Base-by-base conservation (phyloP, 2,113 vertebrate species). In the Cryptoleucopteryx plumbea region DNA sequence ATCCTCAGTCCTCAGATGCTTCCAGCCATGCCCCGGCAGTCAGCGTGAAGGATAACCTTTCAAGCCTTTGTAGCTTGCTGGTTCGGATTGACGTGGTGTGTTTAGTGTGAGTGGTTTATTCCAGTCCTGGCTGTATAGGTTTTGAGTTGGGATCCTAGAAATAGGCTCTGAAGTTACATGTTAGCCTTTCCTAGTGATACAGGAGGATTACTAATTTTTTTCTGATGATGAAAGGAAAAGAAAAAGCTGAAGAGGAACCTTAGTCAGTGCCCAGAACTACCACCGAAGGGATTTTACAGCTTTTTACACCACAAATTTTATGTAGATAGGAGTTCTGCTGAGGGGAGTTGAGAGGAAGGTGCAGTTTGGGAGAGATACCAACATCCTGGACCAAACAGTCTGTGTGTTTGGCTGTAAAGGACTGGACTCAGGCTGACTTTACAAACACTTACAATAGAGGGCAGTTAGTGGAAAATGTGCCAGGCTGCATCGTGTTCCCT, bases 31-130 rank as follows among this genome's bases (percentile, higher is more conserved):
- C 11, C 13, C 13, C 7, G 73, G 56, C 29, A 17, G 27, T 9
- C 10, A 2, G 34, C 0, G 4, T 21, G 8, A 5, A 27, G 38
- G 31, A 2, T 22, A 3, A 22, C 48, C 31, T 56, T 32, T 29
- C 17, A 7, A 2, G 42, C 47, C 22, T 26, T n/a, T 3, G 3
- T 20, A 38, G 13, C 38, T 61, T 14, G 0, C 27, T 38, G 8
- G 6, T 27, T 71, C 0, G 0, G 36, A 7, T 12, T 77, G 42
- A 18, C 7, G 8, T 56, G 26, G 13, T 65, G 11, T 1, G 0
- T 61, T 52, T 20, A 34, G 20, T 36, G 4, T 10, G 14, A 52
- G 58, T 2, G 0, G 13, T 43, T 58, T 47, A 16, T 80, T 36
- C 48, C 45, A 42, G 16, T 45, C 45, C 53, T 52, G 45, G 25